Evolutionary conservation across 2,888 invertebrate species (phyloP).

Genomic region (Lingula anatina): DNA sequence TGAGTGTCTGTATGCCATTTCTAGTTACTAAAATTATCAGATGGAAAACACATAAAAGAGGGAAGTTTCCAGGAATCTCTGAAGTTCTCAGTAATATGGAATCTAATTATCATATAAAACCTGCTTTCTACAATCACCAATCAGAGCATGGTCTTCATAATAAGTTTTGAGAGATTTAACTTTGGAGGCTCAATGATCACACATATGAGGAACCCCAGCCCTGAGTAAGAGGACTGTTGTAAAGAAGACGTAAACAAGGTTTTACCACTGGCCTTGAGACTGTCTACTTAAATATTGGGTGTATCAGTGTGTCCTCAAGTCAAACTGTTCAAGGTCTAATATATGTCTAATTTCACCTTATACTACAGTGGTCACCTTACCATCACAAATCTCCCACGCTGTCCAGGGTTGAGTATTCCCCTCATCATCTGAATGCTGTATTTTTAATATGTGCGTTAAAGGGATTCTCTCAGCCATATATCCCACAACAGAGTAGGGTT

Average conservation of each 20-base stretch:
- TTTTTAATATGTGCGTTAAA: conserved; percentile 64
- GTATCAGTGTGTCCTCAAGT: not conserved
- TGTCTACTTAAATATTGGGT: not conserved
- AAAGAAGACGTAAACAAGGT: not conserved
- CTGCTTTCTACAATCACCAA: too few species aligned
- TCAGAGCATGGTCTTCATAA: too few species aligned
- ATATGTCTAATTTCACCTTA: too few species aligned
- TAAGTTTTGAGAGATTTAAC: too few species aligned
- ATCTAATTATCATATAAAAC: too few species aligned
- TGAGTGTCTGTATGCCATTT: too few species aligned
- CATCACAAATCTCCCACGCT: conserved; percentile 80
- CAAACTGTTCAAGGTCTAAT: not conserved
- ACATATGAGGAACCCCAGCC: too few species aligned
- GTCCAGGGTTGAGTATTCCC: conserved; percentile 63
- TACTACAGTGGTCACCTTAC: conserved; percentile 34
- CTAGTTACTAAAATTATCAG: too few species aligned
- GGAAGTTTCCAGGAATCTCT: too few species aligned
- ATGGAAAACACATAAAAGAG: too few species aligned
- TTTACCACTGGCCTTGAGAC: not conserved
- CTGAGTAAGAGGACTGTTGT: not conserved
- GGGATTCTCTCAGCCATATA: conserved; percentile 71
- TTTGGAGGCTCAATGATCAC: too few species aligned
- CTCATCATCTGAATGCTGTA: conserved; percentile 29
- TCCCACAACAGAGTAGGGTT: conserved; percentile 78
- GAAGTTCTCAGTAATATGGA: too few species aligned